These are phyloP conservation scores for Campoletis sonorensis DNA, from an alignment of 1,140 invertebrate genomes.

Conservation along the genomic window DNA sequence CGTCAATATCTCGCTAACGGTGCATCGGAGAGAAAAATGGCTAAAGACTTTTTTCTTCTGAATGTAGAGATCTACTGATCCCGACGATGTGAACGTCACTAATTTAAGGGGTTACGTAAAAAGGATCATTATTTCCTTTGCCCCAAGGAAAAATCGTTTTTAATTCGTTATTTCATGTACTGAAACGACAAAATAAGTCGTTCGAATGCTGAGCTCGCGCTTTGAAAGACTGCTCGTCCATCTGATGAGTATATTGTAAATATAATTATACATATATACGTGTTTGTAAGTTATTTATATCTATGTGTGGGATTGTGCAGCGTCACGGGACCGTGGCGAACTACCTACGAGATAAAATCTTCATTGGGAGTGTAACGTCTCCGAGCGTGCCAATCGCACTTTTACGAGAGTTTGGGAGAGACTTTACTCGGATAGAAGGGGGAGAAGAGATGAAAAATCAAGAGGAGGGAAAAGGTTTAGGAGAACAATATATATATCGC, in stretches of 20 bases:
- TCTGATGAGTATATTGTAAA: not conserved
- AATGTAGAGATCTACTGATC: too few species aligned
- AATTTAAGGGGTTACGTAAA: too few species aligned
- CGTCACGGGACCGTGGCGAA: slow-evolving; percentile 43
- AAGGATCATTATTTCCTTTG: too few species aligned
- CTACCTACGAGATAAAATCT: slow-evolving; percentile 44
- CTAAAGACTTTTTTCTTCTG: too few species aligned
- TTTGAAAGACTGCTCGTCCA: not conserved
- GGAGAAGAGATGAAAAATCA: slow-evolving; percentile 11
- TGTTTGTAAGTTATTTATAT: not conserved
- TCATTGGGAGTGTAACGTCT: slow-evolving; percentile 38
- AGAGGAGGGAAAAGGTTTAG: not conserved
- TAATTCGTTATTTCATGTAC: too few species aligned
- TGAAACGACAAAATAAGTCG: not conserved
- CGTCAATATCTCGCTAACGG: too few species aligned
- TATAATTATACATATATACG: not conserved
- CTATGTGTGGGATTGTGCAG: slow-evolving; percentile 30
- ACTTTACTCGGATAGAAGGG: not conserved
- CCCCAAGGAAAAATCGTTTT: too few species aligned
- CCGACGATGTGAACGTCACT: too few species aligned
- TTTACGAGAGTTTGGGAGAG: slow-evolving; percentile 29
- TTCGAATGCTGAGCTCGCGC: not conserved
- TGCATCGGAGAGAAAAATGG: too few species aligned
- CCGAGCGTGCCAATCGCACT: slow-evolving; percentile 38
- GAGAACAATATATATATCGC: slow-evolving; percentile 9